phyloP scores from a whole-genome alignment of 2,888 invertebrate species.

The Meta bourneti region DNA sequence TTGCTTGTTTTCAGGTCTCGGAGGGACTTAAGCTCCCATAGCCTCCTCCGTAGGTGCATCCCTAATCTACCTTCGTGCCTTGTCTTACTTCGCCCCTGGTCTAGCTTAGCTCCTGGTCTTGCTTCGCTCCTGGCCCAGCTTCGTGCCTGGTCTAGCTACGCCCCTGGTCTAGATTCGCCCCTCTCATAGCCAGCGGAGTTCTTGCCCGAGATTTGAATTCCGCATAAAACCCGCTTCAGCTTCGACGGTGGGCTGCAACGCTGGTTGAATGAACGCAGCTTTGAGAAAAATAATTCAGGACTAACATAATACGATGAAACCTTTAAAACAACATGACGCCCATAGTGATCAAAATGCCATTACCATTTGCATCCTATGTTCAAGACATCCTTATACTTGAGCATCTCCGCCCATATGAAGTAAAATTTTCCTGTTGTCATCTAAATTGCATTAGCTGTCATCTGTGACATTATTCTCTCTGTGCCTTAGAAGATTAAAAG shows the following conservation, averaged over 20 bases:
- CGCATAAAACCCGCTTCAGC: not conserved
- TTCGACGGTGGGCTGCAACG: constrained; percentile 39
- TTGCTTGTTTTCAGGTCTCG: too few species aligned
- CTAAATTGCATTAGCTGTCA: constrained; percentile 74
- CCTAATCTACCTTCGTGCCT: too few species aligned
- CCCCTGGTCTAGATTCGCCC: too few species aligned
- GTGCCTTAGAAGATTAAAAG: constrained; percentile 36
- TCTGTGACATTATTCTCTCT: constrained; percentile 56
- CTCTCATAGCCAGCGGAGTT: too few species aligned
- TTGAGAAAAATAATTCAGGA: constrained; percentile 54
- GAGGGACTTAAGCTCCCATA: too few species aligned
- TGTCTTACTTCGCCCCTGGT: too few species aligned
- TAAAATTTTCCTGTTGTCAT: constrained; percentile 70
- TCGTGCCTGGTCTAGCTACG: too few species aligned
- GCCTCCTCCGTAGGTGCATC: too few species aligned
- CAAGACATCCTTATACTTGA: constrained; percentile 71
- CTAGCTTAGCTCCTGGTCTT: too few species aligned
- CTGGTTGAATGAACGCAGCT: constrained; percentile 61
- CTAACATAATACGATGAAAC: constrained; percentile 64
- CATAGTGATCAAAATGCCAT: constrained; percentile 75
- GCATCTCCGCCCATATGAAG: constrained; percentile 70
- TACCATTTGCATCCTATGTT: constrained; percentile 68
- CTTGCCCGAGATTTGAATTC: too few species aligned
- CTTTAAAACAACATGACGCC: constrained; percentile 75
- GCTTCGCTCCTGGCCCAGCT: too few species aligned